Evolutionary conservation across 2,888 invertebrate species (phyloP), one percentile per base, ranked within the genome.

Genomic region (Pyrgus malvae): DNA sequence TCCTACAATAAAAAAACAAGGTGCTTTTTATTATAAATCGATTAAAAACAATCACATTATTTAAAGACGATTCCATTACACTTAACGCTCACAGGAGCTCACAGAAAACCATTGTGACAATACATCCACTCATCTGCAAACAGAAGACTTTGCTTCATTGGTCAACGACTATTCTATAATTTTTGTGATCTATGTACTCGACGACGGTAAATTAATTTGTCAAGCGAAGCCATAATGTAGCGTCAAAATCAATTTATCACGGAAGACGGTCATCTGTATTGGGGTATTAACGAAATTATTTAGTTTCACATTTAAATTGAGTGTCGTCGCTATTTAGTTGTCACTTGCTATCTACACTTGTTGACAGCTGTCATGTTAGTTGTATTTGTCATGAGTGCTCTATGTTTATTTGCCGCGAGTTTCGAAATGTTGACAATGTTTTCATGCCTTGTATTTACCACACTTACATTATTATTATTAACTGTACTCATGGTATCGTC

Each of bases 201-300:
- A 29, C 31, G 31, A 31, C 41, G 27, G 21, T 49, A 41, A 49
- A 49, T 31, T 41, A 21, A 41, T 49, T 49, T 41, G 31, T 23
- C 27, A 41, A 49, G 21, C 41, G 49, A 49, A 49, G 33, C 33
- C 33, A 7, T 21, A 41, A 46, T 14, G 35, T 46, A 42, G 17
- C 42, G 41, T 16, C 16, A 12, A 27, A 42, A 42, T 42, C 41
- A 50, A 50, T 50, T 50, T 35, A 42, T 50, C 49, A 23, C 40
- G 23, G 21, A 12, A 23, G 19, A 41, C 49, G 41, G 31, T 19
- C 41, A 19, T 11, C n/a, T 23, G 23, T 21, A 41, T 41, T 23
- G 23, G 4, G 11, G 23, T 14, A 9, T 8, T 33, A 50, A 50
- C 17, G 41, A 21, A 41, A 42, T 25, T 33, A 50, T 48, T 31